A percentile compares a stretch with the other conserved stretches of the same genome.
Conservation (phyloP, 2,113 vertebrate genomes). For the Pelobates fuscus region DNA sequence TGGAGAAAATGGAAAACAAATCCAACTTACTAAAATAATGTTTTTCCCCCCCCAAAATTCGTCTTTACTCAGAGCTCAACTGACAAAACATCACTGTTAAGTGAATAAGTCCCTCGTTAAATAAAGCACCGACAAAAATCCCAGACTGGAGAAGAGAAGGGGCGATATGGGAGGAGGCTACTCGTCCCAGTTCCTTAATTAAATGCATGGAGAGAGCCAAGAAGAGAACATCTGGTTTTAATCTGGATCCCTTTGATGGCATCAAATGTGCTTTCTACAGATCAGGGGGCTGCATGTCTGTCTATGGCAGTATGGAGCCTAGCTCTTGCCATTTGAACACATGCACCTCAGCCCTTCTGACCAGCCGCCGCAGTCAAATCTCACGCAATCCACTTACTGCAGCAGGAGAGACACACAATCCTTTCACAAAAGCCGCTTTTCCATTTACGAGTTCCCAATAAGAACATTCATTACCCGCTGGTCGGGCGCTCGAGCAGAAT, state of each 20-base stretch:
- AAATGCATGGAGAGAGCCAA: slow-evolving; percentile 92
- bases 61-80: no score
- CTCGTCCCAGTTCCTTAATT: slow-evolving; percentile 91
- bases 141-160: slow-evolving; percentile 48
- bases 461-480: background rate
- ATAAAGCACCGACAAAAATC: background rate
- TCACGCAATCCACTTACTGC: slow-evolving; percentile 36
- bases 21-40: no score
- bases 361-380: slow-evolving; percentile 47
- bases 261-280: slow-evolving; percentile 97
- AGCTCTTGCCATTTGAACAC: slow-evolving; percentile 69
- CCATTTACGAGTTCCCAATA: background rate
- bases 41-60: no score
- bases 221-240: slow-evolving; percentile 95
- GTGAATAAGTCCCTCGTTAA: background rate
- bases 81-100: no score
- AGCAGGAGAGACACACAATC: background rate
- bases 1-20: no score
- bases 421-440: background rate
- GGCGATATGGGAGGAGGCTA: slow-evolving; percentile 70
- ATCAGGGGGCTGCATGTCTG: slow-evolving; percentile 83
- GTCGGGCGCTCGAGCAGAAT: background rate
- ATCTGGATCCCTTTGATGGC: slow-evolving; percentile 96
- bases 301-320: slow-evolving; percentile 73
- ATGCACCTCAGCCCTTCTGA: slow-evolving; percentile 58